phyloP scores from a whole-genome alignment of 2,797 vertebrate genomes.

The Tachyglossus aculeatus region DNA sequence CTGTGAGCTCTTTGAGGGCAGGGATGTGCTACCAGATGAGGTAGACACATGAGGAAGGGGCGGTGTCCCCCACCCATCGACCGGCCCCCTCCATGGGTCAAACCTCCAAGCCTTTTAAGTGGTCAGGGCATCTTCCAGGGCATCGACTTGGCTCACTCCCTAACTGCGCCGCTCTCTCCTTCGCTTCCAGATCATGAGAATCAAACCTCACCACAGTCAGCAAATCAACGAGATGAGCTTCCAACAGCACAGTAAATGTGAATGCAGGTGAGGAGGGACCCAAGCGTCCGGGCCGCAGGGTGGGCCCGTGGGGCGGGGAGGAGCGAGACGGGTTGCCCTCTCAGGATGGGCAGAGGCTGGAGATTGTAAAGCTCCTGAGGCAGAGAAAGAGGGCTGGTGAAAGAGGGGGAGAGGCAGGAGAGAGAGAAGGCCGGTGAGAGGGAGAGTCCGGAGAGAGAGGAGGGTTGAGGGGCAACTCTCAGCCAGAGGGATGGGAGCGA shows the following conservation, averaged over 20 bases:
- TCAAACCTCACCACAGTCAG: slow-evolving; percentile 86
- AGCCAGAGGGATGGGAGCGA: neutral
- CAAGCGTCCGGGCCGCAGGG: neutral
- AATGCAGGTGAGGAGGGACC: slow-evolving; percentile 91
- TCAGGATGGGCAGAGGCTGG: too few relatives aligned
- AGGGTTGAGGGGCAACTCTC: neutral
- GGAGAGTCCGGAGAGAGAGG: neutral
- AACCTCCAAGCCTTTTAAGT: too few relatives aligned
- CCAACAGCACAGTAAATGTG: slow-evolving; percentile 94
- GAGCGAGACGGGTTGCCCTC: fast-evolving
- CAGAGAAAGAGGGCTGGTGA: slow-evolving; percentile 8
- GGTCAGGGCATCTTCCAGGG: too few relatives aligned
- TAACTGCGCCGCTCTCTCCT: slow-evolving; percentile 56
- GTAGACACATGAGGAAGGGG: too few relatives aligned
- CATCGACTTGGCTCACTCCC: slow-evolving; percentile 64
- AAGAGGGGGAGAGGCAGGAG: too few relatives aligned
- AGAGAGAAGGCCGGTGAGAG: neutral
- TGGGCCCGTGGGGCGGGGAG: neutral
- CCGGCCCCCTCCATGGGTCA: too few relatives aligned
- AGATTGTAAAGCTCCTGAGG: slow-evolving; percentile 1
- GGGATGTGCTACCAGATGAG: too few relatives aligned
- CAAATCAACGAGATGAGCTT: slow-evolving; percentile 93
- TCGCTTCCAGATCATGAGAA: slow-evolving; percentile 88
- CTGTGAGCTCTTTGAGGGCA: too few relatives aligned
- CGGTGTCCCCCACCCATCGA: too few relatives aligned